These are phyloP conservation scores for Lepidocolaptes lacrymiger DNA, from an alignment of 2,797 vertebrate species.

Conservation along the genomic window DNA sequence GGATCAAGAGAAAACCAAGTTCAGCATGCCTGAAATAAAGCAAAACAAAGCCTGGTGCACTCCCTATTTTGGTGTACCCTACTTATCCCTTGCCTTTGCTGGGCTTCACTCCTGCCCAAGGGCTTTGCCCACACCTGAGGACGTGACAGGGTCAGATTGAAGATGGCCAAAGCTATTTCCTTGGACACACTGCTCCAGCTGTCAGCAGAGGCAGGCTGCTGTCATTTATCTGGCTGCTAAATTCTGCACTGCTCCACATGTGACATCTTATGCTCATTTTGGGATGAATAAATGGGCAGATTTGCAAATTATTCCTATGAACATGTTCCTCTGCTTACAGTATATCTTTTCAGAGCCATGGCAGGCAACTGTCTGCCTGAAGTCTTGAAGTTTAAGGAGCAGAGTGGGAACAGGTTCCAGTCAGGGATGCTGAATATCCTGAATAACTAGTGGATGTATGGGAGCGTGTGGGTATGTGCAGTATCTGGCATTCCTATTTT, in stretches of 20 bases:
- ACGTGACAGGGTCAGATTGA: background rate
- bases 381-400: background rate
- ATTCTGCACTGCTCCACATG: background rate
- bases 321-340: background rate
- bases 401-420: background rate
- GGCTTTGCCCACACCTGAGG: background rate
- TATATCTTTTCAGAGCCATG: background rate
- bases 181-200: background rate
- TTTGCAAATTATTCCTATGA: background rate
- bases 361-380: background rate
- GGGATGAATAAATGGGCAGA: background rate
- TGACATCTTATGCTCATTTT: background rate
- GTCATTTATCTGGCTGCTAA: background rate
- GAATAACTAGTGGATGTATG: background rate
- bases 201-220: background rate
- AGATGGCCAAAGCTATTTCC: background rate
- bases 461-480: background rate
- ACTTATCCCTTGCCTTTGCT: background rate
- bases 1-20: background rate
- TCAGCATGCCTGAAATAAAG: background rate
- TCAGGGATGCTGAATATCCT: background rate
- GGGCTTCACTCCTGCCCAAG: background rate
- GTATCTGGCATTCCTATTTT: background rate
- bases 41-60: background rate
- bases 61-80: background rate